These are phyloP conservation scores for Mesocentrotus franciscanus DNA, from an alignment of 53 echinoderm and acorn worm species.

Conservation along the genomic window DNA sequence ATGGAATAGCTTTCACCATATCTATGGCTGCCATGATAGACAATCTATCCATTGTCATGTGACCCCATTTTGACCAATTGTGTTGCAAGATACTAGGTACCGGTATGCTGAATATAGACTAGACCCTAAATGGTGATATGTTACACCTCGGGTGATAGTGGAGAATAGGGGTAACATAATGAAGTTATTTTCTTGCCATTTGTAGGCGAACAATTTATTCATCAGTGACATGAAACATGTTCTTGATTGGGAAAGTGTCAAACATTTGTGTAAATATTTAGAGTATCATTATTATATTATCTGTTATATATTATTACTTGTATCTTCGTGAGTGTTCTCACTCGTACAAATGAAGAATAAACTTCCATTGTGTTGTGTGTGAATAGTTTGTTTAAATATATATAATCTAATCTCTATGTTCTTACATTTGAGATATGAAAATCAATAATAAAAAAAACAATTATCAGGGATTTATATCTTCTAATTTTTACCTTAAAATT, in stretches of 20 bases:
- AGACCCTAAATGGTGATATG: neutral
- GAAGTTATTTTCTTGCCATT: constrained; percentile 40
- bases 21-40: too few species aligned
- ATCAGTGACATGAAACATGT: constrained; percentile 1
- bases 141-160: neutral
- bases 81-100: neutral
- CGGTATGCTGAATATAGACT: neutral
- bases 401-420: constrained; percentile 7
- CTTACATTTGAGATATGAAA: neutral
- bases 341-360: constrained; percentile 26
- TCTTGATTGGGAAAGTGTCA: neutral
- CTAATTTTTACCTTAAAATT: neutral
- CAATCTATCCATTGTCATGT: neutral
- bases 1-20: too few species aligned
- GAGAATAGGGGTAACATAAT: neutral
- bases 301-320: constrained; percentile 7
- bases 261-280: constrained; percentile 39
- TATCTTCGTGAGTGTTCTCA: constrained; percentile 3
- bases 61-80: neutral
- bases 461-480: constrained; percentile 8
- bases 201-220: constrained; percentile 21
- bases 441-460: neutral
- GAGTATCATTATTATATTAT: constrained; percentile 9
- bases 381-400: constrained; percentile 33
- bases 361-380: constrained; percentile 61